phyloP scores from a whole-genome alignment of 2,888 invertebrate species.

The Phoenoteleia sp. region DNA sequence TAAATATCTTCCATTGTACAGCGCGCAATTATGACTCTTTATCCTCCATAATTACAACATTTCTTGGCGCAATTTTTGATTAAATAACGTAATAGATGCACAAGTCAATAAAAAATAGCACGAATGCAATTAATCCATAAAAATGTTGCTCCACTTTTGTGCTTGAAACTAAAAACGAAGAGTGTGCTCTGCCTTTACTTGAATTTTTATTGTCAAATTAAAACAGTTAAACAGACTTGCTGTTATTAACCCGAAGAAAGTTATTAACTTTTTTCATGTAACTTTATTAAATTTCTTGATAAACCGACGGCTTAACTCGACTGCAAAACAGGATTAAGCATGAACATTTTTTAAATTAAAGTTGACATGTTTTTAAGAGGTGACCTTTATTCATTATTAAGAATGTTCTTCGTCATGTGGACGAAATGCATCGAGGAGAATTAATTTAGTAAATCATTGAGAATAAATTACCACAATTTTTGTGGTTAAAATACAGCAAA shows the following conservation, averaged over 20 bases:
- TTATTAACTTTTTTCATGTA: slow-evolving; percentile 26
- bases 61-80: too few relatives aligned
- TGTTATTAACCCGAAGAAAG: slow-evolving; percentile 11
- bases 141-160: too few relatives aligned
- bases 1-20: too few relatives aligned
- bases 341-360: not conserved
- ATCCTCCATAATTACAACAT: too few relatives aligned
- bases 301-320: not conserved
- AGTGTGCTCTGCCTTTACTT: not conserved
- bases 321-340: not conserved
- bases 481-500: too few relatives aligned
- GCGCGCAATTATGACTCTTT: too few relatives aligned
- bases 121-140: too few relatives aligned
- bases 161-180: not conserved
- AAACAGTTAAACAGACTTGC: not conserved
- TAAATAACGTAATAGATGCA: too few relatives aligned
- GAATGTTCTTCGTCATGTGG: not conserved
- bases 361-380: not conserved
- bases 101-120: too few relatives aligned
- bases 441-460: too few relatives aligned
- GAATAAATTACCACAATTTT: too few relatives aligned
- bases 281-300: slow-evolving; percentile 14
- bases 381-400: not conserved
- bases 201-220: slow-evolving; percentile 11
- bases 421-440: too few relatives aligned